Evolutionary conservation across 2,113 vertebrate species (phyloP).

Genomic region (Cairina moschata): DNA sequence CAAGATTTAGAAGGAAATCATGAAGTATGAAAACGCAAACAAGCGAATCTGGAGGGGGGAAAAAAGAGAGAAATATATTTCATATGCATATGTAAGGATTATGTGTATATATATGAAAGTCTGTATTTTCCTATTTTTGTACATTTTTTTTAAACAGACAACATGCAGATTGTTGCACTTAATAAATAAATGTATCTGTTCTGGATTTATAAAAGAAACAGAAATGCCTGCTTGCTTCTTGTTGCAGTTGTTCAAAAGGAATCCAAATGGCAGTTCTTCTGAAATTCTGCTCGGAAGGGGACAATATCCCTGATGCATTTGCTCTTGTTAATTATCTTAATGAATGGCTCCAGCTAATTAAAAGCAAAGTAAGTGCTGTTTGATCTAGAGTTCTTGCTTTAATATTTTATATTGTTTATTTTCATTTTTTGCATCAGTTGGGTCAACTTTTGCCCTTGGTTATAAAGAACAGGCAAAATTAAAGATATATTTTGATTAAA

Average conservation of each 20-base stretch:
- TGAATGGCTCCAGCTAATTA: conserved; percentile 90
- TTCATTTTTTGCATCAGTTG: not conserved
- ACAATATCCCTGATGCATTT: conserved; percentile 94
- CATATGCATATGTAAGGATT: not conserved
- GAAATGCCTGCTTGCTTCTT: not conserved
- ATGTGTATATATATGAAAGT: not conserved
- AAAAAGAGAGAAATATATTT: not conserved
- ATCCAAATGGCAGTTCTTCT: conserved; percentile 88
- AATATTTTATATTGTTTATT: not conserved
- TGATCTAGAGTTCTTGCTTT: not conserved
- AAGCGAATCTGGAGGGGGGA: not conserved
- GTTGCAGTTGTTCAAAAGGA: conserved; percentile 84
- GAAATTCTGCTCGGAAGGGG: conserved; percentile 96
- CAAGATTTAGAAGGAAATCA: not conserved
- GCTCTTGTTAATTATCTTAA: conserved; percentile 88
- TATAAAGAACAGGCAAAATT: not conserved
- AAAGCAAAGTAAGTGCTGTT: conserved; percentile 81
- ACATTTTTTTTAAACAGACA: not conserved
- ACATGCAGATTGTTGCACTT: not conserved
- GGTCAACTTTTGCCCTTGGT: not conserved
- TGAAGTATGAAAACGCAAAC: not conserved
- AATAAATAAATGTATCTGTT: not conserved
- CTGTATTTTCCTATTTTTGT: not conserved
- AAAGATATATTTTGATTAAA: not conserved
- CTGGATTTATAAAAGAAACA: not conserved